phyloP scores from a whole-genome alignment of 2,113 vertebrate species.

The Corythornis vintsioides region DNA sequence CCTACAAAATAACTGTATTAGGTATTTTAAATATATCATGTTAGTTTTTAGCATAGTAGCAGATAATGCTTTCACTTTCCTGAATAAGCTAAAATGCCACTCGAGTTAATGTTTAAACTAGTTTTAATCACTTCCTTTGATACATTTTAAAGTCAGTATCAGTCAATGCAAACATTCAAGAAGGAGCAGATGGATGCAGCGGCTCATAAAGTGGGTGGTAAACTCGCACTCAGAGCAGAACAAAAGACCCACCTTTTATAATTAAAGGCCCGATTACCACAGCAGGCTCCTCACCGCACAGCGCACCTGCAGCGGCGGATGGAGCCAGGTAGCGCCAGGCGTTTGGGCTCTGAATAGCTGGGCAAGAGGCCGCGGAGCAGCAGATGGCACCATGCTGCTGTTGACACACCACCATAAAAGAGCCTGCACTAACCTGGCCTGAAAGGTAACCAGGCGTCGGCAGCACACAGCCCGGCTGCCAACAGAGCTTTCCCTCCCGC shows the following conservation, averaged over 20 bases:
- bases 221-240: constrained; percentile 68
- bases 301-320: constrained; percentile 85
- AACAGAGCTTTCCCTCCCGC: constrained; percentile 67
- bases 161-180: constrained; percentile 80
- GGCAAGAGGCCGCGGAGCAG: constrained; percentile 68
- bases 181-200: constrained; percentile 85
- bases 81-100: constrained; percentile 54
- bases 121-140: constrained; percentile 80
- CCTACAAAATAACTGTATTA: background rate
- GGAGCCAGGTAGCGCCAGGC: constrained; percentile 75
- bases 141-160: constrained; percentile 76
- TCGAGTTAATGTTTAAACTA: constrained; percentile 83
- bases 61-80: constrained; percentile 59
- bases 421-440: constrained; percentile 73
- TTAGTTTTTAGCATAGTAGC: constrained; percentile 42
- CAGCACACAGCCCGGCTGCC: constrained; percentile 71
- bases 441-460: constrained; percentile 57
- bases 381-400: constrained; percentile 85
- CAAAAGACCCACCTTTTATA: constrained; percentile 85
- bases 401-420: constrained; percentile 80
- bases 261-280: constrained; percentile 80
- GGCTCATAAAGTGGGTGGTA: constrained; percentile 74
- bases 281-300: constrained; percentile 68
- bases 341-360: constrained; percentile 52
- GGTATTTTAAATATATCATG: background rate